These are phyloP conservation scores for Cantharis flavilabris DNA, from an alignment of 2,888 invertebrate species.

Conservation along the genomic window DNA sequence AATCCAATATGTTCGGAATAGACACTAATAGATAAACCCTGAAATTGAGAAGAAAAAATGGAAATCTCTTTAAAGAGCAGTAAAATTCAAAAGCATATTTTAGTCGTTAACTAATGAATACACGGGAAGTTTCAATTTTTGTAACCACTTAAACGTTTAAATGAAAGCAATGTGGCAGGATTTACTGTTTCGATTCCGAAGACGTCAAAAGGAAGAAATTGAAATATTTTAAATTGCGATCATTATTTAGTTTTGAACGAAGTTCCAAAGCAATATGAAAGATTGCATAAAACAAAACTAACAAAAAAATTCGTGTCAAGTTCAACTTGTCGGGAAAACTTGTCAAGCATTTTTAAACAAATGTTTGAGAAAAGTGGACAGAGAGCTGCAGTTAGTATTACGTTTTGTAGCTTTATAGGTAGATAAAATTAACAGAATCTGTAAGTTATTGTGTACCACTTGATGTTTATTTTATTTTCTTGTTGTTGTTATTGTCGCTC, in stretches of 20 bases:
- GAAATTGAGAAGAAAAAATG: not conserved
- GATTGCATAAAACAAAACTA: not conserved
- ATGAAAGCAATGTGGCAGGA: no score
- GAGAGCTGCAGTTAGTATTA: not conserved
- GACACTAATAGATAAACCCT: no score
- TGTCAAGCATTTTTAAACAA: not conserved
- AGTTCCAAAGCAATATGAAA: not conserved
- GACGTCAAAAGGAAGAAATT: no score
- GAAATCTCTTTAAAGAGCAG: no score
- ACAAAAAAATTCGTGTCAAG: not conserved
- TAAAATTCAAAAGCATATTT: no score
- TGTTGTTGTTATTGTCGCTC: not conserved
- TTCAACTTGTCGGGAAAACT: not conserved
- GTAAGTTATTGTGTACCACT: not conserved
- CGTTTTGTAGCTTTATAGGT: not conserved
- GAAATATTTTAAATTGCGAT: no score
- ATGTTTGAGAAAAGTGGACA: not conserved
- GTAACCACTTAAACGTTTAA: no score
- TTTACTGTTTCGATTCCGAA: no score
- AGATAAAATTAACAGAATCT: not conserved
- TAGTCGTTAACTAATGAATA: no score
- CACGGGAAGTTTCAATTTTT: no score
- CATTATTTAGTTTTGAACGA: not conserved
- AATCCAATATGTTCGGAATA: no score
- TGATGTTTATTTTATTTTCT: not conserved